Conservation (phyloP, 37 sponge, comb jelly and placozoan genomes). For the Theonella swinhoei region DNA sequence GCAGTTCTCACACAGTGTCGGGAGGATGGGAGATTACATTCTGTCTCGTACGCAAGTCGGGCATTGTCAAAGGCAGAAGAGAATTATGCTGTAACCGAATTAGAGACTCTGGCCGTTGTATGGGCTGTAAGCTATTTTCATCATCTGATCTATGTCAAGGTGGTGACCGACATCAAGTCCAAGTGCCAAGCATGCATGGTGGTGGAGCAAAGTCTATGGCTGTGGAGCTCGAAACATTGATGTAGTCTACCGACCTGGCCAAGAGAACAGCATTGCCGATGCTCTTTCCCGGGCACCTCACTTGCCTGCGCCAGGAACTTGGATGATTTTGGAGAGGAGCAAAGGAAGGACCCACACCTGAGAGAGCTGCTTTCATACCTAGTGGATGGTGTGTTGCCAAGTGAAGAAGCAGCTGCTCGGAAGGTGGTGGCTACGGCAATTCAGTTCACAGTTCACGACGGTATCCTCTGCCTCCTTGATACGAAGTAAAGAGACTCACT, state of each 20-base stretch:
- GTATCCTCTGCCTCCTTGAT: conserved; percentile 38
- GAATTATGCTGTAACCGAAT: conserved; percentile 64
- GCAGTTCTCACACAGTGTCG: conserved; percentile 49
- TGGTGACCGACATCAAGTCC: conserved; percentile 61
- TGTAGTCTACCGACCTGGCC: conserved; percentile 49
- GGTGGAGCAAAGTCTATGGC: conserved; percentile 58
- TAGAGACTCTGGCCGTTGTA: conserved; percentile 75
- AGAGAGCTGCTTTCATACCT: conserved; percentile 20
- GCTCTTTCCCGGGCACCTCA: background rate
- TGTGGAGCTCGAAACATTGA: conserved; percentile 25
- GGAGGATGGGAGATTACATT: conserved; percentile 29
- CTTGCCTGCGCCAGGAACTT: no score
- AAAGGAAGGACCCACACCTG: conserved; percentile 34
- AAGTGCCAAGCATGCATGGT: conserved; percentile 55
- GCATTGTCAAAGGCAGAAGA: conserved; percentile 45
- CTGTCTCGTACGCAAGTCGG: conserved; percentile 63
- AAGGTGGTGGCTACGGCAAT: conserved; percentile 3
- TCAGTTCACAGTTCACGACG: conserved; percentile 18
- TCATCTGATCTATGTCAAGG: conserved; percentile 47
- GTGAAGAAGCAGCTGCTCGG: background rate
- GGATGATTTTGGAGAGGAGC: conserved; percentile 13
- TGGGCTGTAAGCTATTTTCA: conserved; percentile 58
- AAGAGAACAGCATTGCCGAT: conserved; percentile 40
- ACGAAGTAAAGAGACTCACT: conserved; percentile 7
- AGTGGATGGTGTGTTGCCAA: conserved; percentile 30